Conservation (phyloP, 2,888 invertebrate species). For the Papilio demoleus region DNA sequence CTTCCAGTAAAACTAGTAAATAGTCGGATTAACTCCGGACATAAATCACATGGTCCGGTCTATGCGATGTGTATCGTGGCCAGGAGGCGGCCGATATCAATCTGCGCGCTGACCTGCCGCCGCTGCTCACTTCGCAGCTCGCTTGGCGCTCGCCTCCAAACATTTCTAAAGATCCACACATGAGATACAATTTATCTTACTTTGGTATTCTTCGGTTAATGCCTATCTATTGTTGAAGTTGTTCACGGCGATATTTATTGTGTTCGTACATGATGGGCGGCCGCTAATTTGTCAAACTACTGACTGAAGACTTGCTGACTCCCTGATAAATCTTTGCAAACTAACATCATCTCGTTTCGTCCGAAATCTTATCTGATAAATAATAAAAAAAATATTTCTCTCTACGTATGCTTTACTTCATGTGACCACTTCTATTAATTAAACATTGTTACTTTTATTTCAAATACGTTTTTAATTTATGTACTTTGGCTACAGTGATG, state of each 20-base stretch:
- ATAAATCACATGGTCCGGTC: conserved; percentile 68
- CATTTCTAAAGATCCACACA: conserved; percentile 32
- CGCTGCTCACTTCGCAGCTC: neutral
- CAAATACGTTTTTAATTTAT: neutral
- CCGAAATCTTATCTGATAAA: neutral
- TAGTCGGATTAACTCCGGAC: conserved; percentile 77
- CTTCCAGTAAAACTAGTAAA: conserved; percentile 81
- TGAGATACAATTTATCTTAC: conserved; percentile 38
- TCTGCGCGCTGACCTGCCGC: conserved; percentile 46
- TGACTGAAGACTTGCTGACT: neutral
- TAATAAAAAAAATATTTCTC: neutral
- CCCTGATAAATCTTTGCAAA: neutral
- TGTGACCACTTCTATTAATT: neutral
- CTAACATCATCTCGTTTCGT: neutral
- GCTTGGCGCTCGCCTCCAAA: conserved; percentile 4
- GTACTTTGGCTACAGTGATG: neutral
- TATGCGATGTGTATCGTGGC: conserved; percentile 45
- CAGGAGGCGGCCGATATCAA: conserved; percentile 47
- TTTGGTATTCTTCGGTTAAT: conserved; percentile 32
- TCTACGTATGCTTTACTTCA: neutral
- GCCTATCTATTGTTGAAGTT: conserved; percentile 17
- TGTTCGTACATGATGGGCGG: conserved; percentile 19
- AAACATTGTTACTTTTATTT: neutral
- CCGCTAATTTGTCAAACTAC: conserved; percentile 12
- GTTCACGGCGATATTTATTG: conserved; percentile 31